These are phyloP conservation scores for Platichthys flesus DNA, from an alignment of 2,113 vertebrate genomes.

Conservation along the genomic window DNA sequence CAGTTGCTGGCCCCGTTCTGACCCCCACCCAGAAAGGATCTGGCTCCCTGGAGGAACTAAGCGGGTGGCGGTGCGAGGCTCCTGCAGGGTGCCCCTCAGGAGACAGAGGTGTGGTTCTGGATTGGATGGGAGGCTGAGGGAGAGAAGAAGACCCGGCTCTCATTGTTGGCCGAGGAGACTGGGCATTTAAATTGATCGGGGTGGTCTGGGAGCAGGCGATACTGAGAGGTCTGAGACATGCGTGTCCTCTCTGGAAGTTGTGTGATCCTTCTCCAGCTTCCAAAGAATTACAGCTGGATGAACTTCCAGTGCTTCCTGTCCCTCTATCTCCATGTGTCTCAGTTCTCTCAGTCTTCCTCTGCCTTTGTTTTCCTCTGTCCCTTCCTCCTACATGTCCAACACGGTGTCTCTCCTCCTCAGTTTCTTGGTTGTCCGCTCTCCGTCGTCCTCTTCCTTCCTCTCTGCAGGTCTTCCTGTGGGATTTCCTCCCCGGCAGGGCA, in stretches of 20 bases:
- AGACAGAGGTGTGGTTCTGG: slow-evolving; percentile 26
- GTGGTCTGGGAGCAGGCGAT: slow-evolving; percentile 3
- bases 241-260: slow-evolving; percentile 47
- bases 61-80: slow-evolving; percentile 11
- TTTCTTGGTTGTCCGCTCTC: slow-evolving; percentile 42
- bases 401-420: slow-evolving; percentile 31
- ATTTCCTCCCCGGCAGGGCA: slow-evolving; percentile 68
- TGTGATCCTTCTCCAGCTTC: slow-evolving; percentile 38
- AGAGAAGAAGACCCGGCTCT: slow-evolving; percentile 5
- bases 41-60: slow-evolving; percentile 26
- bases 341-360: slow-evolving; percentile 27
- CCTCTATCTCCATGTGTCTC: slow-evolving; percentile 30
- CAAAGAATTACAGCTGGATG: slow-evolving; percentile 49
- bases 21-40: slow-evolving; percentile 62
- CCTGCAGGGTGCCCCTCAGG: slow-evolving; percentile 32
- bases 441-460: slow-evolving; percentile 73
- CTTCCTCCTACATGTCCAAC: slow-evolving; percentile 8
- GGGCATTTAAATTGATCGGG: slow-evolving; percentile 5
- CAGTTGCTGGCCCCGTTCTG: slow-evolving; percentile 19
- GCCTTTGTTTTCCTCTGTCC: slow-evolving; percentile 37
- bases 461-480: slow-evolving; percentile 80
- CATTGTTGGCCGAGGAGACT: not conserved
- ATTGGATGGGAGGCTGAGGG: slow-evolving; percentile 16
- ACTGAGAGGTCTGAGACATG: slow-evolving; percentile 14
- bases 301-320: slow-evolving; percentile 47